Conservation (phyloP, 2,113 vertebrate genomes). For the Embiotoca jacksoni region DNA sequence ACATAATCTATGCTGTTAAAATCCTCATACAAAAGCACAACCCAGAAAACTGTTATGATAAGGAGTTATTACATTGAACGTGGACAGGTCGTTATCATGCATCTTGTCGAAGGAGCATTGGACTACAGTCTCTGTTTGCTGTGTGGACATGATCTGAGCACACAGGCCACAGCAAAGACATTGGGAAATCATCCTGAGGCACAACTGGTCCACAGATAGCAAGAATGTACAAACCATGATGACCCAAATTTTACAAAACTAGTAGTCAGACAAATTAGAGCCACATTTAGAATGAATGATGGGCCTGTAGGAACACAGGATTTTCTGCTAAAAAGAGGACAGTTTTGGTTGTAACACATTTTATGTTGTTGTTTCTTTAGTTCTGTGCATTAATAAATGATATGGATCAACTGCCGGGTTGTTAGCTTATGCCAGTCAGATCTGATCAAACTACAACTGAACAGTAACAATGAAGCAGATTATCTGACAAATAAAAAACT, state of each 20-base stretch:
- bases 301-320: background rate
- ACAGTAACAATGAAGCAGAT: too few relatives aligned
- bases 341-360: too few relatives aligned
- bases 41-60: conserved; percentile 31
- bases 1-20: conserved; percentile 1
- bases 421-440: too few relatives aligned
- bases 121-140: conserved; percentile 27
- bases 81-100: conserved; percentile 27
- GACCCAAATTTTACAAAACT: background rate
- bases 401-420: too few relatives aligned
- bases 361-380: too few relatives aligned
- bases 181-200: background rate
- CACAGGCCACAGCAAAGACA: background rate
- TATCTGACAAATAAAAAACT: too few relatives aligned
- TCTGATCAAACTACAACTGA: too few relatives aligned
- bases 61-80: conserved; percentile 16
- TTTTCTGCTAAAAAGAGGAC: too few relatives aligned
- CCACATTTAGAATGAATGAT: background rate
- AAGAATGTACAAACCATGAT: background rate
- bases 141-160: conserved; percentile 1
- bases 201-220: background rate
- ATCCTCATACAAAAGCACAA: conserved; percentile 6
- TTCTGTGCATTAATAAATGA: too few relatives aligned
- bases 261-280: background rate
- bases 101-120: conserved; percentile 26